These are phyloP conservation scores for Xenopus petersii DNA, from an alignment of 2,797 vertebrate species.

Conservation along the genomic window DNA sequence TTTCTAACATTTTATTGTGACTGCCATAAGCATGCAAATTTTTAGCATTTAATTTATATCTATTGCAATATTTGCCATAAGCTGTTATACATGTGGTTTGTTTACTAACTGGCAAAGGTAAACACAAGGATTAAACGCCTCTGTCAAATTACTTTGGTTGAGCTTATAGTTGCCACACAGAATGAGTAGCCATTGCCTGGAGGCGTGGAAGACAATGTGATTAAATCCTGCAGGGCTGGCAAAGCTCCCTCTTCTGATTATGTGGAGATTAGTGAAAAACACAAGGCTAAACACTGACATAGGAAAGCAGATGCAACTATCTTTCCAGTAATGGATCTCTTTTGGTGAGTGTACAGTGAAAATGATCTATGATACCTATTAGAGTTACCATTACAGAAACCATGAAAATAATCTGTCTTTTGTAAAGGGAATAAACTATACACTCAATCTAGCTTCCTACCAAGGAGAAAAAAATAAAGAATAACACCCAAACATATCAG, in stretches of 20 bases:
- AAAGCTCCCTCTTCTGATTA: constrained; percentile 63
- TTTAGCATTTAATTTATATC: not conserved
- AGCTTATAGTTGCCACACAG: constrained; percentile 50
- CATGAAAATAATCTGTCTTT: too few species aligned
- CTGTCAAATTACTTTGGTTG: constrained; percentile 48
- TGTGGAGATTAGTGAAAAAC: constrained; percentile 68
- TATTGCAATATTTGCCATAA: constrained; percentile 20
- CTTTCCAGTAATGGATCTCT: not conserved
- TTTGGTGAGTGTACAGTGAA: not conserved
- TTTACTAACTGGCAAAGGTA: constrained; percentile 50
- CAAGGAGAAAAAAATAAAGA: not conserved
- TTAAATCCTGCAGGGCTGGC: constrained; percentile 52
- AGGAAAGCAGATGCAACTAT: constrained; percentile 31
- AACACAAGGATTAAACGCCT: constrained; percentile 54
- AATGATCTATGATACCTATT: too few species aligned
- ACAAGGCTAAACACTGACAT: constrained; percentile 51
- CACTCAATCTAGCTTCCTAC: too few species aligned
- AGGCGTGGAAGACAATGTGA: constrained; percentile 51
- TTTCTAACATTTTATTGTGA: too few species aligned
- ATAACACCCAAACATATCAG: not conserved
- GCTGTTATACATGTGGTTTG: constrained; percentile 20
- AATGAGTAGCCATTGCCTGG: constrained; percentile 56
- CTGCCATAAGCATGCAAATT: too few species aligned
- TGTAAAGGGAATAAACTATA: too few species aligned
- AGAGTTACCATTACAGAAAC: too few species aligned